Evolutionary conservation across 2,797 vertebrate genomes (phyloP), one percentile per base, ranked within the genome.

Genomic region (Danio kyathit): DNA sequence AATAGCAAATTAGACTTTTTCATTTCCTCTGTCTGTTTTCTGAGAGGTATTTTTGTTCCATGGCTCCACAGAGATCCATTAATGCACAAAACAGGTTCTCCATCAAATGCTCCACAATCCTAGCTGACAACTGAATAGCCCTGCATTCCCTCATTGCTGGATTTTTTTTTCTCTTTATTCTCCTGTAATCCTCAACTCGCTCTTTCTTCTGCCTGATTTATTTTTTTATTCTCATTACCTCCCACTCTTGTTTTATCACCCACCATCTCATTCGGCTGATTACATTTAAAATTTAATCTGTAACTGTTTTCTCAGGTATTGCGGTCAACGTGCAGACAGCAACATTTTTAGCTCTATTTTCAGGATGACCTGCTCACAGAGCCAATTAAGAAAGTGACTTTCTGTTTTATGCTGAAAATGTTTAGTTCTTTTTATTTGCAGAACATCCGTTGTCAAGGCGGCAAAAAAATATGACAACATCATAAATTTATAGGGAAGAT

Each of bases 1-100:
- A 81, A 59, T 80, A 65, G 73, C 69, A 72, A 81, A 83, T 84
- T 69, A 82, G 70, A 75, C 61, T 83, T 65, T 71, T 81, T 74
- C 19, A 61, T 60, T 70, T 76, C 76, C 49, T 69, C n/a, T 43
- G 51, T 67, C 40, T 73, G 69, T 82, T 80, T 77, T 81, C 9
- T 46, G 40, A 56, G 43, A 79, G 17, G 59, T 66, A 60, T 86
- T 82, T 84, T 76, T 73, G 70, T 84, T 83, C 52, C 51, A 70
- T 74, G 59, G 40, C 44, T 80, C 77, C 80, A 67, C 61, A 6
- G 64, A 87, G 79, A 86, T 82, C 72, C 79, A 86, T 87, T 84
- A 84, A 82, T 52, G 54, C 73, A 79, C 79, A 78, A 83, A 80
- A 74, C 52, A 78, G 76, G 82, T 84, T 82, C 84, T 88, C 82